Percentiles rank a stretch among this genome's conserved stretches.
phyloP scores from a whole-genome alignment of 2,888 invertebrate species.

The Ditula angustiorana region DNA sequence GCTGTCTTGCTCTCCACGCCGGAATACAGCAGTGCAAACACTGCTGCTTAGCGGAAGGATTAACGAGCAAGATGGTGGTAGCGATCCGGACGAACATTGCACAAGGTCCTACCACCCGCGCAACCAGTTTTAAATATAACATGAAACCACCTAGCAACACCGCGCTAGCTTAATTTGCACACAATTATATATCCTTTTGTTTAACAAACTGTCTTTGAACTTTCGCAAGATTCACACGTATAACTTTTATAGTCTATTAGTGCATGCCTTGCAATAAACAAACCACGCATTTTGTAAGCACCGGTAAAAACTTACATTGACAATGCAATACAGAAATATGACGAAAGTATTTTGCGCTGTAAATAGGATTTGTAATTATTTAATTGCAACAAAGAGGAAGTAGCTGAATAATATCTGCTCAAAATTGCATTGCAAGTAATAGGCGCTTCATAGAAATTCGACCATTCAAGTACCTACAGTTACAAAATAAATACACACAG shows the following conservation, averaged over 20 bases:
- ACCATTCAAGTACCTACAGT: too few species aligned
- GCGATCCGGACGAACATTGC: too few species aligned
- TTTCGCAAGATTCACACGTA: not conserved
- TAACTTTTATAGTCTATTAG: constrained; percentile 17
- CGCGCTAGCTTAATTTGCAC: not conserved
- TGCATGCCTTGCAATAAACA: constrained; percentile 6
- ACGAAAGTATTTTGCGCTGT: constrained; percentile 7
- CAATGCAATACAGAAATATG: constrained; percentile 15
- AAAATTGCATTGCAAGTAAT: too few species aligned
- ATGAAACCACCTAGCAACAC: not conserved
- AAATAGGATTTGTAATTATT: constrained; percentile 1
- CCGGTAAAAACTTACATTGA: not conserved
- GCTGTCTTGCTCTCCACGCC: too few species aligned
- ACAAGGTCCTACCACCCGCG: too few species aligned
- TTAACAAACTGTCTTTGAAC: not conserved
- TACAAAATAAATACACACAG: too few species aligned
- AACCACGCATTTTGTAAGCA: constrained; percentile 12
- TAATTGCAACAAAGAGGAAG: constrained; percentile 7
- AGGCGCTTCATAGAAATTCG: too few species aligned
- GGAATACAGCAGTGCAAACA: too few species aligned
- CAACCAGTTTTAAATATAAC: not conserved
- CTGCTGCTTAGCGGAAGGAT: too few species aligned
- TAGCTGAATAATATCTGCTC: too few species aligned
- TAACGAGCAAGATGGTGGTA: too few species aligned
- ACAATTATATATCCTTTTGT: constrained; percentile 2